phyloP scores from a whole-genome alignment of 1,140 invertebrate genomes.

The Bombus huntii region DNA sequence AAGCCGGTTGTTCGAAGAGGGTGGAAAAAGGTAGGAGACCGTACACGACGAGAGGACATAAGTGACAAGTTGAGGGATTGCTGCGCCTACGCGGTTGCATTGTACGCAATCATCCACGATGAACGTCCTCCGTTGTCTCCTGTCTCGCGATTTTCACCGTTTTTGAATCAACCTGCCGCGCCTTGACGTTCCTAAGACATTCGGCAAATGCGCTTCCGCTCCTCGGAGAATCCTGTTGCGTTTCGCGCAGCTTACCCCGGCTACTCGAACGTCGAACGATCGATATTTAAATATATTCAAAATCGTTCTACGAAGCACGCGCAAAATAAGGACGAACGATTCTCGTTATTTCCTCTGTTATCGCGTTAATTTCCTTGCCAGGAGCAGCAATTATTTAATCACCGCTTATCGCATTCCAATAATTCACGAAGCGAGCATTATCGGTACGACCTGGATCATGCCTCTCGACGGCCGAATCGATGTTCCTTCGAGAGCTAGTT shows the following conservation, averaged over 20 bases:
- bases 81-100: conserved; percentile 68
- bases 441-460: not conserved
- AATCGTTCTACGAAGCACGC: not conserved
- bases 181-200: conserved; percentile 9
- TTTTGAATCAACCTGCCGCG: conserved; percentile 24
- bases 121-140: conserved; percentile 27
- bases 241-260: not conserved
- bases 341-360: not conserved
- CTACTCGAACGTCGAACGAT: not conserved
- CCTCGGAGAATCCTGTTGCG: not conserved
- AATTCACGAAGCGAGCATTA: conserved; percentile 22
- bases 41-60: conserved; percentile 66
- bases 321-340: not conserved
- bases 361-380: not conserved
- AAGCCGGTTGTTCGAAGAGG: conserved; percentile 31
- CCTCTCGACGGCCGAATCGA: not conserved
- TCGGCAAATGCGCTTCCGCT: not conserved
- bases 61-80: conserved; percentile 82
- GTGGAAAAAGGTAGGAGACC: conserved; percentile 25
- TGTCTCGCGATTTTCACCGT: conserved; percentile 46
- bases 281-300: not conserved
- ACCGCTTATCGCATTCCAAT: conserved; percentile 10
- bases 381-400: conserved; percentile 11
- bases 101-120: conserved; percentile 69
- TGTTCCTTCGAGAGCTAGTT: conserved; percentile 3